Percentiles rank a stretch among this genome's conserved stretches.
Evolutionary conservation across 2,888 invertebrate genomes (phyloP).

Genomic region (Cephus pygmeus): DNA sequence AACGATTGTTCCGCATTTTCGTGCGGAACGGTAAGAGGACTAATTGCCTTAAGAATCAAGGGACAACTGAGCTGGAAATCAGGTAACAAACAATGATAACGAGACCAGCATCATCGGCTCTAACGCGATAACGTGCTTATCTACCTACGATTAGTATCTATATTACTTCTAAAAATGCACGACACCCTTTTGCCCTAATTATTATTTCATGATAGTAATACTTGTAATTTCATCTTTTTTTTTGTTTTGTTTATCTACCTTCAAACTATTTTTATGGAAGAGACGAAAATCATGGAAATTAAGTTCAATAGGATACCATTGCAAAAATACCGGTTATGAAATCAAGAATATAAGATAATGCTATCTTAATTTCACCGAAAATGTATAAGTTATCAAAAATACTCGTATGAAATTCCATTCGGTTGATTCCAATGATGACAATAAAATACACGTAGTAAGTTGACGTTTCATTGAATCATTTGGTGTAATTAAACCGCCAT

Average conservation of each 20-base stretch:
- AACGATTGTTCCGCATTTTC: background rate
- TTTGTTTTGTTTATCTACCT: background rate
- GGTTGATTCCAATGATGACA: background rate
- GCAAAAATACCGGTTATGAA: background rate
- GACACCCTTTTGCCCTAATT: slow-evolving; percentile 1
- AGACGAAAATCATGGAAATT: background rate
- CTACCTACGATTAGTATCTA: slow-evolving; percentile 34
- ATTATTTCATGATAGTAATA: background rate
- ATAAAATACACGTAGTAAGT: background rate
- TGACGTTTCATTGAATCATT: background rate
- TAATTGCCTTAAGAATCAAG: slow-evolving; percentile 36
- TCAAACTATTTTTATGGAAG: background rate
- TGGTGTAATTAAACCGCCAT: background rate
- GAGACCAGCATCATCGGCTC: slow-evolving; percentile 48
- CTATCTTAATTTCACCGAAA: background rate
- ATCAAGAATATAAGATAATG: background rate
- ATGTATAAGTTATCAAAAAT: background rate
- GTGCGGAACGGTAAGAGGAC: slow-evolving; percentile 15
- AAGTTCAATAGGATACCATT: background rate
- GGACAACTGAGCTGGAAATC: slow-evolving; percentile 37
- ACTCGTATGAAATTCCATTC: background rate
- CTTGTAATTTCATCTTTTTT: background rate
- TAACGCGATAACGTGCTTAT: slow-evolving; percentile 53
- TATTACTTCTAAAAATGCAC: background rate
- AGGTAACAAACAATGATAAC: slow-evolving; percentile 39